Base-by-base conservation (phyloP, 2,888 invertebrate genomes). In the Microctonus aethiopoides region DNA sequence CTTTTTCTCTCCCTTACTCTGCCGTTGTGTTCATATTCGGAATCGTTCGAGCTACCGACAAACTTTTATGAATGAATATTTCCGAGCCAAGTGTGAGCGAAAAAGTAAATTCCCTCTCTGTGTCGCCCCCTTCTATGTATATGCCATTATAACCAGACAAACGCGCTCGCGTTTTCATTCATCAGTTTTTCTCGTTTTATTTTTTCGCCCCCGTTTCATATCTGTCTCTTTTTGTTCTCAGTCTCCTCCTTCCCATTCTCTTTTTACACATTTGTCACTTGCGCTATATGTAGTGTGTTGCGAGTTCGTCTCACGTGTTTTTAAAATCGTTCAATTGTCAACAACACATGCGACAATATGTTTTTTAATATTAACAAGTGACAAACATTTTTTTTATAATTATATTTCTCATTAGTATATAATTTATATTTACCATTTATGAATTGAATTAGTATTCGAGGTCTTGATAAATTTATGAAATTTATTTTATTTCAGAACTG, bases 41-140 rank as follows among this genome's bases (percentile, higher is more conserved):
- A 64, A 67, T 54, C 59, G 63, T 65, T 67, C 72, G 73, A 75
- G 78, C 79, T 80, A 80, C 78, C 76, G 80, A 80, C 79, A 78
- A 79, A 81, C 81, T 83, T n/a, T 83, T 83, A 83, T 83, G 83
- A 83, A 83, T 83, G 83, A 82, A 82, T 81, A 80, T 82, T 83
- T 83, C 80, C 80, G 76, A 79, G 81, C 78, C 81, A 81, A 81
- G 81, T 81, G 79, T 78, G 74, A 67, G 63, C 29, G 71, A 69
- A 71, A 67, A 62, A 52, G 63, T n/a, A 51, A 64, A 46, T 24
- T 32, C 26, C 46, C n/a, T 46, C 26, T 41, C 16, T 9, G 22
- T 59, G 59, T 69, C 64, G 69, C 64, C 69, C n/a, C 64, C 69
- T 57, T 69, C 24, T 69, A 22, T 66, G 51, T 64, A 29, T 59